phyloP scores from a whole-genome alignment of 2,888 invertebrate species.

The Agonopterix alstromeriana region DNA sequence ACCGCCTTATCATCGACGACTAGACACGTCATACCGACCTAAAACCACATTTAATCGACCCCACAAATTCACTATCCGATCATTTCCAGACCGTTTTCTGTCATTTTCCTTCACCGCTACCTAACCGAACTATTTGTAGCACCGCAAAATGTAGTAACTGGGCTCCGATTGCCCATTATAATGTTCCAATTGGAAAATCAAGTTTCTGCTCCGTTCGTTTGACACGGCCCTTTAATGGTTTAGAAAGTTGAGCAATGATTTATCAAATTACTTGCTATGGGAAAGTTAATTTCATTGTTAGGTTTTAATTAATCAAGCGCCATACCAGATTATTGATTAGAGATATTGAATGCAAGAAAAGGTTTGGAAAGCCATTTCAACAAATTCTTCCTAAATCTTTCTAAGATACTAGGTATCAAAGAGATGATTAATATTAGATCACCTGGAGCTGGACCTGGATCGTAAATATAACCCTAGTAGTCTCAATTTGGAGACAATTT shows the following conservation, averaged over 20 bases:
- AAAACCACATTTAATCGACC: neutral
- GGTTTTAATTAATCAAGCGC: neutral
- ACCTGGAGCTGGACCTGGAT: no score
- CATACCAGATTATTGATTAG: no score
- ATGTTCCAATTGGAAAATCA: conserved; percentile 20
- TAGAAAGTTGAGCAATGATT: conserved; percentile 15
- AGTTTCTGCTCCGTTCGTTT: conserved; percentile 22
- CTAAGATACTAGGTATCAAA: no score
- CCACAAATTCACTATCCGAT: neutral
- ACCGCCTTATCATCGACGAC: no score
- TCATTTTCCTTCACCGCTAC: conserved; percentile 27
- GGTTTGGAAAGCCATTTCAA: no score
- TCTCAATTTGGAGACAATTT: no score
- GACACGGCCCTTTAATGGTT: conserved; percentile 11
- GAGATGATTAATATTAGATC: no score
- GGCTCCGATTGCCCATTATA: conserved; percentile 23
- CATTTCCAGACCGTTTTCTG: conserved; percentile 7
- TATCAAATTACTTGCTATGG: conserved; percentile 3
- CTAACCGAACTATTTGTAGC: conserved; percentile 15
- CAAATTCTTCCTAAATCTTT: no score
- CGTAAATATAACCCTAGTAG: no score
- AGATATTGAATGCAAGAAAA: no score
- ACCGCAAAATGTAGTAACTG: conserved; percentile 43
- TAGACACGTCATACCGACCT: no score
- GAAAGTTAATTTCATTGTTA: conserved; percentile 1